A percentile compares a stretch with the other conserved stretches of the same genome.
Conservation (phyloP, 30 jellyfish, hydroid and myxozoan genomes). For the Cassiopea andromeda region DNA sequence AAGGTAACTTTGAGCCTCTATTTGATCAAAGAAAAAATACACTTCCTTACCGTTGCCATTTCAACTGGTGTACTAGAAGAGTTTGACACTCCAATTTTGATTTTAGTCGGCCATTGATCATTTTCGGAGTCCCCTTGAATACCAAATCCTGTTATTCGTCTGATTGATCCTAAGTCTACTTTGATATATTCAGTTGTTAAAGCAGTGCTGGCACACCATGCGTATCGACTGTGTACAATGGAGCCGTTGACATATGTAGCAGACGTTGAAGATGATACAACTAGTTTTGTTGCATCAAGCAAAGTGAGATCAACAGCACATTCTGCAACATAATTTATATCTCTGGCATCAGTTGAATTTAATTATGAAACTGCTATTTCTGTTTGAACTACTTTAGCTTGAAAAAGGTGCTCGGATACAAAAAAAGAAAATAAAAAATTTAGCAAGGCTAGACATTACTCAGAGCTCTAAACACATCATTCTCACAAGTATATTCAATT, state of each 20-base stretch:
- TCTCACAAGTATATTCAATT: too few species aligned
- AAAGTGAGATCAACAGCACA: constrained; percentile 44
- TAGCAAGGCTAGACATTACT: too few species aligned
- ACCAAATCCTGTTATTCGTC: constrained; percentile 51
- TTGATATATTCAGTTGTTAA: constrained; percentile 4
- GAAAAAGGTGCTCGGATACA: too few species aligned
- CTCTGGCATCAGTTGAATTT: too few species aligned
- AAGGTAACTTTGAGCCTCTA: too few species aligned
- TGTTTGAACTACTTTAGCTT: too few species aligned
- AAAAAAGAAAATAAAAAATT: too few species aligned
- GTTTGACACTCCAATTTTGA: constrained; percentile 23
- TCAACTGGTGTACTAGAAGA: constrained; percentile 3
- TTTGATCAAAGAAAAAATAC: too few species aligned
- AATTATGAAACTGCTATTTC: too few species aligned
- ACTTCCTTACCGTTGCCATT: constrained; percentile 40
- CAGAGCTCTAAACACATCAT: too few species aligned
- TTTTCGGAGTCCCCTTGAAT: constrained; percentile 56
- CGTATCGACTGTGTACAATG: constrained; percentile 8
- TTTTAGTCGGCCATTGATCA: constrained; percentile 49
- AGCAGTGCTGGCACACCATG: constrained; percentile 46
- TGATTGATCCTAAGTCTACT: constrained; percentile 38
- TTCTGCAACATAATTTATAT: too few species aligned
- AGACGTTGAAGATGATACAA: constrained; percentile 33
- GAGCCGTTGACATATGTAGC: constrained; percentile 7
- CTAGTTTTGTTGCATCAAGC: neutral